Conservation (phyloP, 2,113 vertebrate genomes). For the Hucho hucho region DNA sequence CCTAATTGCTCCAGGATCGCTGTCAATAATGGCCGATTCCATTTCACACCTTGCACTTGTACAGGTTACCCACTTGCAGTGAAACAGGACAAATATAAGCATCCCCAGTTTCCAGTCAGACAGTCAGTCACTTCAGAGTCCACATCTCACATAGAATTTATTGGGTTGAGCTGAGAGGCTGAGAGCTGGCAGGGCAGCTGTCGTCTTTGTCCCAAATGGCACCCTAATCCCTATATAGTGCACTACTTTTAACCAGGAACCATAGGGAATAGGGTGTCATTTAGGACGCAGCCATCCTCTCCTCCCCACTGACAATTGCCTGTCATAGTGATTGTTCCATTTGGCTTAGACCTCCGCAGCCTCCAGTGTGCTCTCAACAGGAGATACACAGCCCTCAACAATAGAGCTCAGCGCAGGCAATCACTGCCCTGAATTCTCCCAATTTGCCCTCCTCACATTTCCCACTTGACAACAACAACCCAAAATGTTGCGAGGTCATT, state of each 20-base stretch:
- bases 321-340: slow-evolving; percentile 50
- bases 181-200: slow-evolving; percentile 1
- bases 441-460: not conserved
- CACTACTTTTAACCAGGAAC: too few relatives aligned
- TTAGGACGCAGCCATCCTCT: too few relatives aligned
- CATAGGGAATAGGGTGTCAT: too few relatives aligned
- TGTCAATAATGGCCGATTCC: not conserved
- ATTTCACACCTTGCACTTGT: not conserved
- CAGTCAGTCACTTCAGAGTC: slow-evolving; percentile 11
- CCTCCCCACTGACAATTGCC: slow-evolving; percentile 46
- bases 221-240: too few relatives aligned
- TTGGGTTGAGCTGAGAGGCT: slow-evolving; percentile 21
- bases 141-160: slow-evolving; percentile 26
- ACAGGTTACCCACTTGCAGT: too few relatives aligned
- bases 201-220: too few relatives aligned
- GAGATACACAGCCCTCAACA: slow-evolving; percentile 10
- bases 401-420: too few relatives aligned
- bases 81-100: too few relatives aligned
- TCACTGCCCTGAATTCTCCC: not conserved
- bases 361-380: slow-evolving; percentile 47
- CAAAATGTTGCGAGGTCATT: not conserved
- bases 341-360: slow-evolving; percentile 47
- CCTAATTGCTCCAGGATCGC: too few relatives aligned
- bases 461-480: not conserved
- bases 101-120: not conserved